Base-by-base conservation (phyloP, 2,888 invertebrate species). In the Yponomeuta evonymella region DNA sequence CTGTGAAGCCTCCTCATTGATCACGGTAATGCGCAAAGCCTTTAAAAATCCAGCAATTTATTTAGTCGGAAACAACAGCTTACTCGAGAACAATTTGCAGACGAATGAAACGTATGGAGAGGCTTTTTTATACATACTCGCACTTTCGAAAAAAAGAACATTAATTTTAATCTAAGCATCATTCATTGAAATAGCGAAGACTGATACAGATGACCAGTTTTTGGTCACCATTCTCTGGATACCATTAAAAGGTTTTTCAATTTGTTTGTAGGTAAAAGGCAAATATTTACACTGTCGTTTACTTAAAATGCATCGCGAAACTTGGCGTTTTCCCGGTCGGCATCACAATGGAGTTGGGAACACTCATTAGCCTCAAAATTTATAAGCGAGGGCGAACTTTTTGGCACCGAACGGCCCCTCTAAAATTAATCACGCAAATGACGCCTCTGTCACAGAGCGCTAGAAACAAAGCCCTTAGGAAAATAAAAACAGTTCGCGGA, bases 11-110 rank as follows among this genome's bases (percentile, higher is more conserved):
- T 82, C 79, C 82, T 78, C 89, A 90, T 89, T 88, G 89, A 90
- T 90, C 89, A 90, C 87, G 81, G 87, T 82, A 86, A 87, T 83
- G 86, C 87, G 88, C 82, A 88, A 90, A 89, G 88, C 89, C 85
- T 86, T 85, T 82, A 87, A 81, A 88, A 90, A 88, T 88, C 89
- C 88, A 78, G 83, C 89, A 89, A 90, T 90, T 89, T 90, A 89
- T 90, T 88, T 86, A 85, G 86, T 85, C 79, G 79, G 51, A 58
- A 83, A 83, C 83, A 85, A 88, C 84, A 85, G 83, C 83, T 81
- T 79, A 79, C 76, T 77, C 64, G 64, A 64, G 64, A 23, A 29
- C 64, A 30, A 64, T 30, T 23, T 64, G 64, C 29, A 11, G 29
- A 2, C 2, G n/a, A 64, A 64, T 30, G 10, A 64, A 64, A 64